Base-by-base conservation (phyloP, 2,113 vertebrate species). In the Acanthisitta chloris region DNA sequence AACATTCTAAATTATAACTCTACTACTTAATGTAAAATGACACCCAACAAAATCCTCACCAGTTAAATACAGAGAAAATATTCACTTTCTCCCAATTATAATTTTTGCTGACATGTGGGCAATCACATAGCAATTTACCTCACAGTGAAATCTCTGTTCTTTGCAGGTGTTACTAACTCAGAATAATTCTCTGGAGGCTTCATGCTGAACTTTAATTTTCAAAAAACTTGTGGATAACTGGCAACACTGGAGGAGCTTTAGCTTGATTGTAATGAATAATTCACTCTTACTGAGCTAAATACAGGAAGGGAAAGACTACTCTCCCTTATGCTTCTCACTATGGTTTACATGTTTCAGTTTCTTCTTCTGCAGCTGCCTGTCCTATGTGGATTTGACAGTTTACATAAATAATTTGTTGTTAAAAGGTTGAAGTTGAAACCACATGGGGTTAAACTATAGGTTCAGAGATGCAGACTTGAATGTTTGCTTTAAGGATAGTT, bases 81-180 rank as follows among this genome's bases (percentile, higher is more conserved):
- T 58, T 95, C 74, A 28, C 24, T 81, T 94, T 92, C 51, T 91
- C 25, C 73, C 74, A 93, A 66, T 87, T 88, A 65, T 24, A 87
- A 81, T 74, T 94, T 96, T 93, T 94, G 93, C 84, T 84, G 88
- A 74, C n/a, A 7, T 86, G 76, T 67, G 45, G 61, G 71, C 77
- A 94, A 83, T 94, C 81, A 82, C 67, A 91, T 15, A 70, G 72
- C 64, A 91, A 88, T 88, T 83, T 86, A 83, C 46, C 49, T 79
- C 64, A 97, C 88, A 97, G 88, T 80, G 77, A 88, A 95, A 86
- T 78, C 88, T 92, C 93, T 97, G 97, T 97, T 96, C 95, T 80
- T 90, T 94, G 79, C 91, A 97, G 96, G 95, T 97, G 91, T 96
- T 96, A 95, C 70, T 93, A 86, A 90, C 70, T 73, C 40, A 15